Evolutionary conservation across 1,140 invertebrate genomes (phyloP).

Genomic region (Nasonia giraulti): DNA sequence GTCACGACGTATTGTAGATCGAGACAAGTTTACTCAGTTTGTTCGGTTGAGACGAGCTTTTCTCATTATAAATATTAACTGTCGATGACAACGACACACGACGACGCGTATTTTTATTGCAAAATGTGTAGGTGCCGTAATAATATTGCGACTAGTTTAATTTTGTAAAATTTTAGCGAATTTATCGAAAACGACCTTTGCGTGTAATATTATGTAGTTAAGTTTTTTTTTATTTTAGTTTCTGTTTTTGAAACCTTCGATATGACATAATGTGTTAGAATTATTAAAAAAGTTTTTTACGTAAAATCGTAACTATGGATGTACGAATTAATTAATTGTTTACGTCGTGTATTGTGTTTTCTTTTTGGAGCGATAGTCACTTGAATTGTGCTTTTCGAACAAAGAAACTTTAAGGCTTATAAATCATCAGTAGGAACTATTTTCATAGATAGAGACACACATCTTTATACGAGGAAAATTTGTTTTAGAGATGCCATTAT

Average conservation of each 20-base stretch:
- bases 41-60: background rate
- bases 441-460: background rate
- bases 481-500: background rate
- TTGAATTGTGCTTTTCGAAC: background rate
- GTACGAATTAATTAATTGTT: background rate
- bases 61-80: constrained; percentile 2
- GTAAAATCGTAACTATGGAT: background rate
- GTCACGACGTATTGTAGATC: background rate
- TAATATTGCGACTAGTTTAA: constrained; percentile 15
- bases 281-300: background rate
- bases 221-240: background rate
- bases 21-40: constrained; percentile 3
- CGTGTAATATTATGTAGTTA: background rate
- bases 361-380: background rate
- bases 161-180: constrained; percentile 3
- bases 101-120: constrained; percentile 8
- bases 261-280: background rate
- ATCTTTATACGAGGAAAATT: background rate
- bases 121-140: background rate
- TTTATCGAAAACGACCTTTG: background rate
- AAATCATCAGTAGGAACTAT: background rate
- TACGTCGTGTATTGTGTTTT: background rate
- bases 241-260: background rate
- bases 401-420: background rate
- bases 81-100: background rate